phyloP scores from a whole-genome alignment of 2,888 invertebrate genomes.

The Andrena praecox region DNA sequence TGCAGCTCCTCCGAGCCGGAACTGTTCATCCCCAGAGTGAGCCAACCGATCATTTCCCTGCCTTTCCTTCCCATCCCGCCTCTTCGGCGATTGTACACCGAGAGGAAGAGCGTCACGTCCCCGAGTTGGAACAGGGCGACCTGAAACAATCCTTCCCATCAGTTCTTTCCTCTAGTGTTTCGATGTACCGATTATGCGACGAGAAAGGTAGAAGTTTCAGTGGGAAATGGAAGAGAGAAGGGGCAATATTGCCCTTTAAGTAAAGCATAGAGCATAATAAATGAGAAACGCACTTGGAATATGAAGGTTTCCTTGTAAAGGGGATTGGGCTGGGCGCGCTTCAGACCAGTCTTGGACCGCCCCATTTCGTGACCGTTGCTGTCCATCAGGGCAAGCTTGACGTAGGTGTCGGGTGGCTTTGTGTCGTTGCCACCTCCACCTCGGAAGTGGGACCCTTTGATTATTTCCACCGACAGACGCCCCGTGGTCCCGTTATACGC shows the following conservation, averaged over 20 bases:
- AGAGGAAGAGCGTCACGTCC: conserved; percentile 97
- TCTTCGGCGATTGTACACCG: conserved; percentile 95
- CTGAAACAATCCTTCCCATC: conserved; percentile 84
- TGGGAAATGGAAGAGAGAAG: no score
- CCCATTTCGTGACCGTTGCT: conserved; percentile 97
- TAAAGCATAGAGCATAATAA: no score
- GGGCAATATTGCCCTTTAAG: no score
- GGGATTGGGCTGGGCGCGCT: conserved; percentile 97
- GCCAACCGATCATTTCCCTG: conserved; percentile 99
- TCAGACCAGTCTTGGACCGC: conserved; percentile 95
- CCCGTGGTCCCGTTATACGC: conserved; percentile 98
- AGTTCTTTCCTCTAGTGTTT: no score
- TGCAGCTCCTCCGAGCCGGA: conserved; percentile 96
- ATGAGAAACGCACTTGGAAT: conserved; percentile 90
- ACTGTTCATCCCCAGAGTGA: conserved; percentile 95
- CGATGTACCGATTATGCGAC: neutral
- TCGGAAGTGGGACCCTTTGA: conserved; percentile 91
- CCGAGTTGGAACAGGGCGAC: conserved; percentile 97
- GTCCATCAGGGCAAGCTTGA: conserved; percentile 95
- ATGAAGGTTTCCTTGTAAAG: conserved; percentile 98
- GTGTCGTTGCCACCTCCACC: conserved; percentile 82
- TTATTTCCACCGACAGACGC: conserved; percentile 95
- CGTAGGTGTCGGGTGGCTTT: conserved; percentile 96
- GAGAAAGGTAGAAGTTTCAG: no score
- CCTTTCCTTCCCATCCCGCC: conserved; percentile 96